Conservation (phyloP, 2,797 vertebrate species). For the Florisuga fusca region DNA sequence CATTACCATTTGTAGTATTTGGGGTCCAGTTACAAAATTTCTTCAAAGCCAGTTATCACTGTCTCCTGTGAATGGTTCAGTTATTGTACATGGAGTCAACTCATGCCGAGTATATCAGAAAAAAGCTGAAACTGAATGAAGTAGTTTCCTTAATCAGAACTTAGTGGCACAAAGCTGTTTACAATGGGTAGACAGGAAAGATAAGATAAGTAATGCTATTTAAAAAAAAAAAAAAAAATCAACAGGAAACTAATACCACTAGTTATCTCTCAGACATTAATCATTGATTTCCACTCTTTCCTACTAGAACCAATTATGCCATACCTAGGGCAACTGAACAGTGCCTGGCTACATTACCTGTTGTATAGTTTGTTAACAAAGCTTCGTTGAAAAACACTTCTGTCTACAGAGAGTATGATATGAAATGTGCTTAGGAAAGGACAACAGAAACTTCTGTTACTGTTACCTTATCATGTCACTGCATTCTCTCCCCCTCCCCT, state of each 20-base stretch:
- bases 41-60: not conserved
- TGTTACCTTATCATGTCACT: not conserved
- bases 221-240: not conserved
- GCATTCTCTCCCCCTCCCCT: not conserved
- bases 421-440: not conserved
- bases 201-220: constrained; percentile 63
- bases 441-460: not conserved
- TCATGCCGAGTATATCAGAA: not conserved
- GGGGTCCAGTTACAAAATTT: not conserved
- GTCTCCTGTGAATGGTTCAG: not conserved
- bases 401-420: not conserved
- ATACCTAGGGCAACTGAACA: not conserved
- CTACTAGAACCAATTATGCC: constrained; percentile 26
- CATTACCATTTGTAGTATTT: not conserved
- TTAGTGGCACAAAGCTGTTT: constrained; percentile 54
- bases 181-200: constrained; percentile 43
- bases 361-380: constrained; percentile 24
- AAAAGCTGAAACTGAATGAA: constrained; percentile 61
- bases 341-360: constrained; percentile 7
- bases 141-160: constrained; percentile 44
- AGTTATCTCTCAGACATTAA: constrained; percentile 64
- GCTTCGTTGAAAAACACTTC: not conserved
- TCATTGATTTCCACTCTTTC: constrained; percentile 62
- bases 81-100: not conserved
- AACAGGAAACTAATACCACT: constrained; percentile 54